Evolutionary conservation across 2,797 vertebrate species (phyloP).

Genomic region (Myripristis jacobus): DNA sequence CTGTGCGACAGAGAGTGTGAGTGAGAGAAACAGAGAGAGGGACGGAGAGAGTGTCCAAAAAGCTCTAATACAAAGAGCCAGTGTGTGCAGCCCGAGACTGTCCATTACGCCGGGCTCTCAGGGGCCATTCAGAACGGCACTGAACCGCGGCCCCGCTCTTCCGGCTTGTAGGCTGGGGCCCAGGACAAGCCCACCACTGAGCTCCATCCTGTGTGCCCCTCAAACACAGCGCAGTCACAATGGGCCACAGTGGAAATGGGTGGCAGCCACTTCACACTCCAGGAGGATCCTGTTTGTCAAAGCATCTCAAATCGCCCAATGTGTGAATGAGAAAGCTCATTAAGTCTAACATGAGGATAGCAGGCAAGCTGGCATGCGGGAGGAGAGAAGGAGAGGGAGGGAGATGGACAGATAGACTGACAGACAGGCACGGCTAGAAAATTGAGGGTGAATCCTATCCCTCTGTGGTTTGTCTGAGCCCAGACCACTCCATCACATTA

Average conservation of each 20-base stretch:
- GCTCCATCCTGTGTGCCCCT: slow-evolving; percentile 73
- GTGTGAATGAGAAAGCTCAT: slow-evolving; percentile 46
- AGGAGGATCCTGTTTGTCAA: slow-evolving; percentile 66
- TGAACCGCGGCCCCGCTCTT: slow-evolving; percentile 69
- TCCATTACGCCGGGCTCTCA: slow-evolving; percentile 77
- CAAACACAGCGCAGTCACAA: slow-evolving; percentile 49
- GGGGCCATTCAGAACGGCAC: slow-evolving; percentile 73
- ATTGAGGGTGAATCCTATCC: background rate
- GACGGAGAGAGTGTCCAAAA: slow-evolving; percentile 62
- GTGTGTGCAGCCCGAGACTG: slow-evolving; percentile 74
- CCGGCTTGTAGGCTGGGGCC: slow-evolving; percentile 70
- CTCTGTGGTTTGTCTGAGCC: background rate
- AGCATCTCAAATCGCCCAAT: slow-evolving; percentile 36
- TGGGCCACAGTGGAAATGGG: background rate
- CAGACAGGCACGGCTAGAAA: background rate
- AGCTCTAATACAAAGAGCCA: slow-evolving; percentile 77
- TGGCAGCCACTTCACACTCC: slow-evolving; percentile 54
- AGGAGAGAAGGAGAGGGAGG: background rate
- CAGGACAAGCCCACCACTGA: slow-evolving; percentile 74
- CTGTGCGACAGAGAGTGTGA: slow-evolving; percentile 41
- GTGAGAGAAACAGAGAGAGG: slow-evolving; percentile 14
- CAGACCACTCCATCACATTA: slow-evolving; percentile 32
- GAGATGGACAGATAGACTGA: background rate
- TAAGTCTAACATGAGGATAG: slow-evolving; percentile 9
- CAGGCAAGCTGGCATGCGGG: background rate